Evolutionary conservation across 35 echinoderm and acorn worm species (phyloP).

Genomic region (Heliocidaris erythrogramma): DNA sequence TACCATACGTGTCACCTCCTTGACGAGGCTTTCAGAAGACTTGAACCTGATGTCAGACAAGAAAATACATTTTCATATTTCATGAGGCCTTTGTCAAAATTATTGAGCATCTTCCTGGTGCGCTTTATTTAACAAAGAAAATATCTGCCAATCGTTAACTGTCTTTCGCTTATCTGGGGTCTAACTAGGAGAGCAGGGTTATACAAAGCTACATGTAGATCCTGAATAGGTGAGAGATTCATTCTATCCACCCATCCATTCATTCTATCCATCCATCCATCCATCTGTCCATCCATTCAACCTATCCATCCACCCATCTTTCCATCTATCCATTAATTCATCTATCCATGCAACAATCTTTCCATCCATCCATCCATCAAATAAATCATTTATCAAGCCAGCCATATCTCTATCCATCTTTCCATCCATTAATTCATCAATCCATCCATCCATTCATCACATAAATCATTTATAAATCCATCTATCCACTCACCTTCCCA

Average conservation of each 20-base stretch:
- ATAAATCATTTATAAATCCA: not conserved
- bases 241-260: too few species aligned
- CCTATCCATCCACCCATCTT: not conserved
- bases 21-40: conserved; percentile 80
- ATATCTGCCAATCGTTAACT: too few species aligned
- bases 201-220: too few species aligned
- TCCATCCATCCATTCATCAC: not conserved
- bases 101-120: too few species aligned
- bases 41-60: conserved; percentile 57
- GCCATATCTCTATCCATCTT: too few species aligned
- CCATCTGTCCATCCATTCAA: too few species aligned
- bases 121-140: too few species aligned
- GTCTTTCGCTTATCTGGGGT: too few species aligned
- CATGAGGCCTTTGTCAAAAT: not conserved
- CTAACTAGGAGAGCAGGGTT: too few species aligned
- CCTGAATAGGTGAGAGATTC: too few species aligned
- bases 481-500: not conserved
- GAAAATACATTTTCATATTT: not conserved
- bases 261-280: too few species aligned
- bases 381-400: not conserved
- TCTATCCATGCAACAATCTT: not conserved
- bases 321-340: not conserved
- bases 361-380: not conserved
- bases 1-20: conserved; percentile 89
- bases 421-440: not conserved